phyloP scores from a whole-genome alignment of 2,797 vertebrate genomes.

The Miichthys miiuy region DNA sequence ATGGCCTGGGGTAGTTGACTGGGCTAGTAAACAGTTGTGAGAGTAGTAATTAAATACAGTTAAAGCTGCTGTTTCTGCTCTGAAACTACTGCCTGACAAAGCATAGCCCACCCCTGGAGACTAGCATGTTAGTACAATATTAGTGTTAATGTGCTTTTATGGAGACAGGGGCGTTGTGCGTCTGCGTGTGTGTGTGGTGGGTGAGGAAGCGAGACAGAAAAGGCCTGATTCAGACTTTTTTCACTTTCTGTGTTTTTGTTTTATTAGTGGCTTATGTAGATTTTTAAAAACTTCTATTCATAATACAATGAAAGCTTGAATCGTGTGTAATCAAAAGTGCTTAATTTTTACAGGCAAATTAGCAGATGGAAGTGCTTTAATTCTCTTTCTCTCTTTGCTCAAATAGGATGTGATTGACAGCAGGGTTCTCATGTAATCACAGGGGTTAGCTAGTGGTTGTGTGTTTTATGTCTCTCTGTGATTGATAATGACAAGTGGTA shows the following conservation, averaged over 20 bases:
- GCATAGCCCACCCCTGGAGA: constrained; percentile 82
- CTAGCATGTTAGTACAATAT: constrained; percentile 87
- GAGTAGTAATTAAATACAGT: constrained; percentile 83
- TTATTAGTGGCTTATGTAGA: background rate
- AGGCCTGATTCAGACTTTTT: constrained; percentile 4
- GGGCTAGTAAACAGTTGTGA: constrained; percentile 73
- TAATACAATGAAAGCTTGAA: background rate
- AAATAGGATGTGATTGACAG: background rate
- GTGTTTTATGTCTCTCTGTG: background rate
- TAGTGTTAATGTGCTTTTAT: constrained; percentile 86
- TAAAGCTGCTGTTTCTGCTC: constrained; percentile 67
- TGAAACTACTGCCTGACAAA: constrained; percentile 81
- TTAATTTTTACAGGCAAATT: background rate
- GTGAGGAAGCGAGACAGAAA: background rate
- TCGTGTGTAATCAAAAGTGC: background rate
- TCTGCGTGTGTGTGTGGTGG: constrained; percentile 20
- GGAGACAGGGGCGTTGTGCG: constrained; percentile 29
- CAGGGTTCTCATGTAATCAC: background rate
- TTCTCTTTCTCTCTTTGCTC: background rate
- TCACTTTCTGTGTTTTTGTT: constrained; percentile 6
- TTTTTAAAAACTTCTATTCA: background rate
- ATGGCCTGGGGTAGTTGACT: constrained; percentile 67
- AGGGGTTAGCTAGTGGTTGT: background rate
- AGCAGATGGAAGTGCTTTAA: background rate
- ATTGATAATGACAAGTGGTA: background rate